Conservation (phyloP, 2,797 vertebrate genomes). For the Acipenser ruthenus region DNA sequence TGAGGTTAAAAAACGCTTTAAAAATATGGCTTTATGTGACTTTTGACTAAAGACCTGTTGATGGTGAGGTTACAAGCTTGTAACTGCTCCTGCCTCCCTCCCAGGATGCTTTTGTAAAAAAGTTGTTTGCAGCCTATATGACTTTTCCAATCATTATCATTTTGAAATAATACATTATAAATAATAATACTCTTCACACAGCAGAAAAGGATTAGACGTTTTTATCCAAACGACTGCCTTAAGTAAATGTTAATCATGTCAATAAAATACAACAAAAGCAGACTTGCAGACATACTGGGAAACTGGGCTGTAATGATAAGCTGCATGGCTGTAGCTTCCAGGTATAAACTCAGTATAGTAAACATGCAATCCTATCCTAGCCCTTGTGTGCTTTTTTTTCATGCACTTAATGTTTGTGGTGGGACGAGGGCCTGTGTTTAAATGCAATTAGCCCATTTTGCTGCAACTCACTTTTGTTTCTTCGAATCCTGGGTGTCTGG, state of each 20-base stretch:
- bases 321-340: not conserved
- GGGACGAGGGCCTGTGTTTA: not conserved
- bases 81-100: too few species aligned
- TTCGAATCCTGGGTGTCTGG: conserved; percentile 1
- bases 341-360: not conserved
- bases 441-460: conserved; percentile 2
- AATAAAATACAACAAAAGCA: not conserved
- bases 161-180: too few species aligned
- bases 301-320: not conserved
- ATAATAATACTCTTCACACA: not conserved
- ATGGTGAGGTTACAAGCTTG: too few species aligned
- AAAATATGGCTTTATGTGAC: too few species aligned
- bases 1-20: too few species aligned
- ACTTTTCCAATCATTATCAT: too few species aligned
- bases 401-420: not conserved
- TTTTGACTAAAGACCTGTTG: too few species aligned
- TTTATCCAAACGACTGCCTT: not conserved
- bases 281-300: not conserved
- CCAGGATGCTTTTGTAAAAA: too few species aligned
- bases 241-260: not conserved
- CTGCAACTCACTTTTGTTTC: not conserved
- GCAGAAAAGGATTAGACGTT: not conserved
- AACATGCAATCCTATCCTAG: not conserved
- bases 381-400: not conserved
- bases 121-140: too few species aligned